Percentiles rank a stretch among this genome's conserved stretches.
Evolutionary conservation across 2,888 invertebrate species (phyloP).

Genomic region (Epicampocera succincta): DNA sequence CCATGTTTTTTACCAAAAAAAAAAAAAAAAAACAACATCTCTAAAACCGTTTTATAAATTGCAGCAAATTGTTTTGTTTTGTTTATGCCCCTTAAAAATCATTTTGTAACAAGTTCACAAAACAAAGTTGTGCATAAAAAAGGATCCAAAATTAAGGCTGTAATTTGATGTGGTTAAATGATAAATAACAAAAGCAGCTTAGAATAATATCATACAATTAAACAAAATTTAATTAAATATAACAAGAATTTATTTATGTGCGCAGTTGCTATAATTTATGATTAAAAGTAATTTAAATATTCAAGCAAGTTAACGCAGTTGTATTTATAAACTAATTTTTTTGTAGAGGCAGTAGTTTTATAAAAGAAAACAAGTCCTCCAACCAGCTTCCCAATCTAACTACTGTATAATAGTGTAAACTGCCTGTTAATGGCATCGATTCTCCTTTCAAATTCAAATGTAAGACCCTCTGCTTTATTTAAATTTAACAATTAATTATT

Average conservation of each 20-base stretch:
- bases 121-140: no score
- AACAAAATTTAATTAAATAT: constrained; percentile 24
- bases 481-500: no score
- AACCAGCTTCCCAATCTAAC: no score
- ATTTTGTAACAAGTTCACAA: no score
- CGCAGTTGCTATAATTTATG: background rate
- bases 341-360: no score
- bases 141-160: background rate
- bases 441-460: no score
- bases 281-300: background rate
- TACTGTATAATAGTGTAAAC: no score
- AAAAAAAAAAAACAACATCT: background rate
- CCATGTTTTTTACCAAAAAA: background rate
- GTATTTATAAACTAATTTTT: no score
- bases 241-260: background rate
- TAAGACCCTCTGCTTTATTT: no score
- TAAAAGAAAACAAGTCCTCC: no score
- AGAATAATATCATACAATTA: constrained; percentile 7
- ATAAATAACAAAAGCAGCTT: background rate
- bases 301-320: no score
- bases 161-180: constrained; percentile 36
- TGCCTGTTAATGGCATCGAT: no score
- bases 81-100: background rate
- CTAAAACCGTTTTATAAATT: constrained; percentile 2
- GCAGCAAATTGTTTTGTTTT: constrained; percentile 1